Percentiles rank a stretch among this genome's conserved stretches.
Evolutionary conservation across 2,113 vertebrate species (phyloP).

Genomic region (Aptenodytes patagonicus): DNA sequence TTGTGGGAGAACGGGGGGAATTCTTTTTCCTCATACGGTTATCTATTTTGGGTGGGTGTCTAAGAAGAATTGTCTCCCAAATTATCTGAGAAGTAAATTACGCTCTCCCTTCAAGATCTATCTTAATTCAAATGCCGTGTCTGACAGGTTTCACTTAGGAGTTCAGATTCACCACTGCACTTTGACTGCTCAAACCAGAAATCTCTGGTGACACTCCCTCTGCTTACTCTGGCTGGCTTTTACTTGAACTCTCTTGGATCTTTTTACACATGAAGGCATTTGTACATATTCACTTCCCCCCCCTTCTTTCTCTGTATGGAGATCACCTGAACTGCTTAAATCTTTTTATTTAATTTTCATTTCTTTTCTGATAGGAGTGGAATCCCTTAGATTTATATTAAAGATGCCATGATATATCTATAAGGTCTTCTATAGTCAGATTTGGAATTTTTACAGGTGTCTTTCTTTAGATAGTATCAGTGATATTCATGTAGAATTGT

Average conservation of each 20-base stretch:
- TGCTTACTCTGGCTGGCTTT: constrained; percentile 9
- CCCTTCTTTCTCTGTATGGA: not conserved
- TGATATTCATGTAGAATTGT: not conserved
- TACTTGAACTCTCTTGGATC: not conserved
- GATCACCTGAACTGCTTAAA: not conserved
- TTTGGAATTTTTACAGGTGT: not conserved
- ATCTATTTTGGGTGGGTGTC: not conserved
- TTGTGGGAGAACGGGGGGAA: not conserved
- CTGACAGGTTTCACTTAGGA: constrained; percentile 4
- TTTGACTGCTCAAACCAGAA: not conserved
- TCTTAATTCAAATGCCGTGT: not conserved
- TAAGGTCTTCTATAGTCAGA: not conserved
- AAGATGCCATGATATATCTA: not conserved
- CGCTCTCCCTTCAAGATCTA: not conserved
- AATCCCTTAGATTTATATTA: not conserved
- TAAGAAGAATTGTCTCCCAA: not conserved
- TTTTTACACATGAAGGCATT: not conserved
- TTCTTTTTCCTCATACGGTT: not conserved
- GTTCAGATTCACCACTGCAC: not conserved
- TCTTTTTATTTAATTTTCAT: not conserved
- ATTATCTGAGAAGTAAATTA: not conserved
- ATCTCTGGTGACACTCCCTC: not conserved
- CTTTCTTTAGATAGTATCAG: not conserved
- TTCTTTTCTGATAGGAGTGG: not conserved
- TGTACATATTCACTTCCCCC: not conserved